These are phyloP conservation scores for Bubalus kerabau DNA, from an alignment of 2,113 vertebrate species.

Conservation along the genomic window DNA sequence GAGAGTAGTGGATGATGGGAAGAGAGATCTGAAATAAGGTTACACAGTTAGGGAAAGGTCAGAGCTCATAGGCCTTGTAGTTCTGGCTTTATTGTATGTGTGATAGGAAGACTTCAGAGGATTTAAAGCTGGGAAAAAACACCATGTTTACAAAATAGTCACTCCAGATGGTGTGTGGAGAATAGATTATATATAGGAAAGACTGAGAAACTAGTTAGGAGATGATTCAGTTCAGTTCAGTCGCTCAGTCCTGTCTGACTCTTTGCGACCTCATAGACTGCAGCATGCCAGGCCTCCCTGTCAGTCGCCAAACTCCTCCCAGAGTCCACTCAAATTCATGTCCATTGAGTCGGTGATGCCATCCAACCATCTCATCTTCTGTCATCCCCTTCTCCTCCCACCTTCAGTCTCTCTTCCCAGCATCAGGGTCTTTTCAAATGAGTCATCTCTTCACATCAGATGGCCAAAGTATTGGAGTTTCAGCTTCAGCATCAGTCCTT, in stretches of 20 bases:
- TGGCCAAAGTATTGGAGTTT: neutral
- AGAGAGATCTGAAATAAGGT: neutral
- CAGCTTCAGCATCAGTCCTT: neutral
- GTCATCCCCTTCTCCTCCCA: neutral
- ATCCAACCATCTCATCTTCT: neutral
- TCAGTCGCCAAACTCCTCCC: neutral
- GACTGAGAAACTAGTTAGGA: neutral
- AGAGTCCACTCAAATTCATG: neutral
- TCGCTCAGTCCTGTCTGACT: fast-evolving
- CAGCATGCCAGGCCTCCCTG: neutral
- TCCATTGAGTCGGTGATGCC: neutral
- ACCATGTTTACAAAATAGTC: neutral
- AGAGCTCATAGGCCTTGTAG: neutral
- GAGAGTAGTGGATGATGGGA: neutral
- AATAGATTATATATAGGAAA: slow-evolving; percentile 11
- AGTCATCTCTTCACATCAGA: neutral
- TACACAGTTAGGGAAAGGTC: neutral
- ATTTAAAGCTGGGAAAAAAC: neutral
- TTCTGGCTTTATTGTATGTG: neutral
- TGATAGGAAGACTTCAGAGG: neutral
- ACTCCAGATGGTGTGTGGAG: neutral
- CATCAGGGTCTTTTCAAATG: neutral
- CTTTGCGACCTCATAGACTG: neutral
- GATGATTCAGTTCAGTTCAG: neutral
- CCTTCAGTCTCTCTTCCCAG: neutral